Evolutionary conservation across 35 echinoderm and acorn worm genomes (phyloP).

Genomic region (Lytechinus pictus): DNA sequence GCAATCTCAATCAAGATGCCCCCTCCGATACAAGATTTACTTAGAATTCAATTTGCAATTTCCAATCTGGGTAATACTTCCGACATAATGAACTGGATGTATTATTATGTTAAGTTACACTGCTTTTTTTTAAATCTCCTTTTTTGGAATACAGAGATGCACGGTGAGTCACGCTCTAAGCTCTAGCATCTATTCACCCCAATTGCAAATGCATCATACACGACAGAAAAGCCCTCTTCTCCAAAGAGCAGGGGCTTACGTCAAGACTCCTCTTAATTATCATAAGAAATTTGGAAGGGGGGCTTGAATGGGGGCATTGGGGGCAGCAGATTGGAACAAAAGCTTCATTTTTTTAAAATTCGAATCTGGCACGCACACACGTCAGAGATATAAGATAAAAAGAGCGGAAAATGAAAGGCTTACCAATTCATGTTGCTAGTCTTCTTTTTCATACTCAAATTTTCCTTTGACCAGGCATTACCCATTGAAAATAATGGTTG

Average conservation of each 20-base stretch:
- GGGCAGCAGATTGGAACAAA: neutral
- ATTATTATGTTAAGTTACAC: neutral
- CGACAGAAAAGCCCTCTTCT: neutral
- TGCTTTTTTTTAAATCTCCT: neutral
- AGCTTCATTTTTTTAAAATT: neutral
- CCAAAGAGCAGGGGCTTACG: neutral
- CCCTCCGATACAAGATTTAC: neutral
- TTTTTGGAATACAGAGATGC: neutral
- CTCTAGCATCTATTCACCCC: neutral
- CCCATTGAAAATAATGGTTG: neutral
- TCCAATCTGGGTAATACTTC: neutral
- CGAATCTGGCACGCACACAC: neutral
- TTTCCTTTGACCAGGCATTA: neutral
- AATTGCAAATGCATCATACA: neutral
- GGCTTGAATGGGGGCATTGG: neutral
- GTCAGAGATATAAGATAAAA: neutral
- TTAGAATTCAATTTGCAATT: neutral
- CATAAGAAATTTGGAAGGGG: neutral
- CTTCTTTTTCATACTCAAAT: neutral
- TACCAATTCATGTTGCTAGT: neutral
- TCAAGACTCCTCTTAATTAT: neutral
- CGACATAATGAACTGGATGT: neutral
- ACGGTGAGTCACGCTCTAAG: neutral
- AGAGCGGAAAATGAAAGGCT: neutral
- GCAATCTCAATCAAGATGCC: neutral